phyloP scores from a whole-genome alignment of 37 sponge, comb jelly and placozoan species.

The Aplysina aerophoba region DNA sequence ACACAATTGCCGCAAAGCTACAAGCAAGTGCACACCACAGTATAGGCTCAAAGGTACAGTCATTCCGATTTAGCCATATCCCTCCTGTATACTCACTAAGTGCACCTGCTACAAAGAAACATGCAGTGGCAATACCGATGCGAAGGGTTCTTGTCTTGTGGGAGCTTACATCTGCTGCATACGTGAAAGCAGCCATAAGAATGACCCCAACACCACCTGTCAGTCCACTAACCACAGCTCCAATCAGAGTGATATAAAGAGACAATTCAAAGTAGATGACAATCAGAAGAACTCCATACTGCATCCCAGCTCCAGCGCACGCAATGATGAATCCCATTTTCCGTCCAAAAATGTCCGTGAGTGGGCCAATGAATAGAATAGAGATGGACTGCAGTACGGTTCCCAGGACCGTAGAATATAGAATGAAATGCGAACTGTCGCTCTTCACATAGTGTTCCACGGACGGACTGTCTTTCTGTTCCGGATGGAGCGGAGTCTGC shows the following conservation, averaged over 20 bases:
- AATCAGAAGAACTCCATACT: not conserved
- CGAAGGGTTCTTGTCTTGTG: constrained; percentile 35
- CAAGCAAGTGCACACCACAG: constrained; percentile 20
- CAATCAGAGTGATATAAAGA: constrained; percentile 6
- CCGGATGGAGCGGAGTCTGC: too few relatives aligned
- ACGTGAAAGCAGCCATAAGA: constrained; percentile 43
- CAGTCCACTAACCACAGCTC: constrained; percentile 19
- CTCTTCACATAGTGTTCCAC: constrained; percentile 26
- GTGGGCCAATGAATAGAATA: constrained; percentile 48
- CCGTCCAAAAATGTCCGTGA: constrained; percentile 60
- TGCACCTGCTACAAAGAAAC: constrained; percentile 45
- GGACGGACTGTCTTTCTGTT: not conserved
- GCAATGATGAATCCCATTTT: constrained; percentile 35
- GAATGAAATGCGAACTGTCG: constrained; percentile 2
- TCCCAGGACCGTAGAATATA: not conserved
- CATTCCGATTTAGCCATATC: constrained; percentile 33
- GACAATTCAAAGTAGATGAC: constrained; percentile 26
- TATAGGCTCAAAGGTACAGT: constrained; percentile 42
- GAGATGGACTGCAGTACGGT: constrained; percentile 28
- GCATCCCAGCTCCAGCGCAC: constrained; percentile 6
- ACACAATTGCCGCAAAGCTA: constrained; percentile 12
- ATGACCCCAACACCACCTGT: constrained; percentile 53
- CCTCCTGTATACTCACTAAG: constrained; percentile 40
- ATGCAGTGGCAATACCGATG: constrained; percentile 42
- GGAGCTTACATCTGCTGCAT: constrained; percentile 58